Evolutionary conservation across 2,888 invertebrate species (phyloP).

Genomic region (Tetragonisca angustula): DNA sequence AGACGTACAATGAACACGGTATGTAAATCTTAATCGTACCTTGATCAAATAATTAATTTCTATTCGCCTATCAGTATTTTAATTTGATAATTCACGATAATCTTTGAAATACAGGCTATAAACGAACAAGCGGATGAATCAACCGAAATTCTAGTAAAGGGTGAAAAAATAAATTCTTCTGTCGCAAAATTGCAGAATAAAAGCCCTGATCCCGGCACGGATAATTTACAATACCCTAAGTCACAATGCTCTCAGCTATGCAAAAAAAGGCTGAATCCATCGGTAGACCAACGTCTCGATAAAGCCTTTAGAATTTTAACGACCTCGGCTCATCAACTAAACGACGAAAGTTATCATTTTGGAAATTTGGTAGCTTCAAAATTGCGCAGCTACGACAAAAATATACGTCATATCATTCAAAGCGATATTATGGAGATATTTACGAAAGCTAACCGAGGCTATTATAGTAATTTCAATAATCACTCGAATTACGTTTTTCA

Average conservation of each 20-base stretch:
- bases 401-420: background rate
- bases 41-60: background rate
- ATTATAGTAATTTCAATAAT: background rate
- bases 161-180: too few species aligned
- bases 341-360: conserved; percentile 2
- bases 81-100: too few species aligned
- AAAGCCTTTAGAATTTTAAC: background rate
- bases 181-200: too few species aligned
- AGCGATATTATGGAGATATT: background rate
- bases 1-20: background rate
- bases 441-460: background rate
- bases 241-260: too few species aligned
- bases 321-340: background rate
- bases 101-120: too few species aligned
- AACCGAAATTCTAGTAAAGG: too few species aligned
- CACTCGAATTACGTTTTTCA: too few species aligned
- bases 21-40: background rate
- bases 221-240: too few species aligned
- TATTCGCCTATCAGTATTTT: background rate
- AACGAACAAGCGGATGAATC: too few species aligned
- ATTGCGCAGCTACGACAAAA: background rate
- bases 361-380: background rate
- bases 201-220: too few species aligned
- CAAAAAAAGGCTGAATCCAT: too few species aligned
- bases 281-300: background rate